phyloP scores from a whole-genome alignment of 2,888 invertebrate genomes.

The Lochmaea capreae region DNA sequence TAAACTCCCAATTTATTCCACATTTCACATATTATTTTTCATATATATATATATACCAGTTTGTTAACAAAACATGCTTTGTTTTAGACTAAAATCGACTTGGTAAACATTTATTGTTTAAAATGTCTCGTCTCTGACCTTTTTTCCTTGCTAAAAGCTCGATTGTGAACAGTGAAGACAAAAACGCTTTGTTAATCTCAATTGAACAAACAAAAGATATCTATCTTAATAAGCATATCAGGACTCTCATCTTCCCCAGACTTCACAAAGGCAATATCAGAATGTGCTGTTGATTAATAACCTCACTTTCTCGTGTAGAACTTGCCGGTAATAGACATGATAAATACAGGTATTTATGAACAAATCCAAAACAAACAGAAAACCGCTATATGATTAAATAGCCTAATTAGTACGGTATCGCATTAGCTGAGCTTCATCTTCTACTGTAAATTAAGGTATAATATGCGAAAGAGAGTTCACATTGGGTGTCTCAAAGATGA shows the following conservation, averaged over 20 bases:
- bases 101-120: too few species aligned
- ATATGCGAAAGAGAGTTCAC: too few species aligned
- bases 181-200: constrained; percentile 6
- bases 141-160: not conserved
- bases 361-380: constrained; percentile 30
- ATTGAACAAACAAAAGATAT: constrained; percentile 11
- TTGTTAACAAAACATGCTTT: too few species aligned
- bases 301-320: constrained; percentile 14
- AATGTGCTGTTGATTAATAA: constrained; percentile 16
- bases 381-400: constrained; percentile 32
- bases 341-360: constrained; percentile 36
- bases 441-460: not conserved
- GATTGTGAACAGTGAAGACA: not conserved
- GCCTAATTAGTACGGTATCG: constrained; percentile 36
- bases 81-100: not conserved
- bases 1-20: too few species aligned
- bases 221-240: constrained; percentile 1
- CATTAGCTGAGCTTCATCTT: constrained; percentile 19
- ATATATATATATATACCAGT: too few species aligned
- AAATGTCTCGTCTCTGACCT: not conserved
- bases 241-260: not conserved
- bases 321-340: constrained; percentile 21
- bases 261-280: constrained; percentile 6
- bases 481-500: not conserved
- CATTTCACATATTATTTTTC: too few species aligned